phyloP scores from a whole-genome alignment of 2,113 vertebrate species.

The Labeo rohita region DNA sequence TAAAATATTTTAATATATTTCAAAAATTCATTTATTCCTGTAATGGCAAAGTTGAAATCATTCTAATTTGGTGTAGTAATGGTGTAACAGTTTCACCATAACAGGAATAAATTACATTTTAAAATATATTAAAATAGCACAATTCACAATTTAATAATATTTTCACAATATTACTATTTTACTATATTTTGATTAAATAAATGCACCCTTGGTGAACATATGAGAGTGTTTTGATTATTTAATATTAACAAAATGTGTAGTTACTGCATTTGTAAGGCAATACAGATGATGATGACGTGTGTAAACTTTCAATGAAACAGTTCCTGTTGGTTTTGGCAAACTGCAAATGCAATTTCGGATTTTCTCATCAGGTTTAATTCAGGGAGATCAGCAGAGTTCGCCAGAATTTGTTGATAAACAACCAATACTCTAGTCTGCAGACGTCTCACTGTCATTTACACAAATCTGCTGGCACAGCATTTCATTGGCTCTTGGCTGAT shows the following conservation, averaged over 20 bases:
- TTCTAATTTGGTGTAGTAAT: no score
- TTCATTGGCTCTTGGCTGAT: background rate
- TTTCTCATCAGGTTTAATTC: slow-evolving; percentile 18
- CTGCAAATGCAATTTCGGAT: slow-evolving; percentile 36
- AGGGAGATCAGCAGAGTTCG: background rate
- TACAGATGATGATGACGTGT: background rate
- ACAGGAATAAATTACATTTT: background rate
- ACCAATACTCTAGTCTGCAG: slow-evolving; percentile 19
- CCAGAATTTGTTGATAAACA: background rate
- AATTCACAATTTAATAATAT: background rate
- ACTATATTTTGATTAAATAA: background rate
- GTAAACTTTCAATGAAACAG: slow-evolving; percentile 7
- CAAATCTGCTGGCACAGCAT: slow-evolving; percentile 2
- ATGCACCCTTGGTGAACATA: background rate
- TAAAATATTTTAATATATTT: no score
- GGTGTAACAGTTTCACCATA: background rate
- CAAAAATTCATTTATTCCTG: no score
- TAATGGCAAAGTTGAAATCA: no score
- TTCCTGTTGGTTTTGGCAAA: background rate
- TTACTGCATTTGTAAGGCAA: background rate
- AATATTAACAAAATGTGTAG: background rate
- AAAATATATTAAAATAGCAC: background rate
- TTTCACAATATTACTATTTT: background rate
- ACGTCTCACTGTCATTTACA: slow-evolving; percentile 19
- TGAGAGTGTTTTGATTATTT: background rate